phyloP scores from a whole-genome alignment of 2,113 vertebrate species.

The Chrysochloris asiatica region DNA sequence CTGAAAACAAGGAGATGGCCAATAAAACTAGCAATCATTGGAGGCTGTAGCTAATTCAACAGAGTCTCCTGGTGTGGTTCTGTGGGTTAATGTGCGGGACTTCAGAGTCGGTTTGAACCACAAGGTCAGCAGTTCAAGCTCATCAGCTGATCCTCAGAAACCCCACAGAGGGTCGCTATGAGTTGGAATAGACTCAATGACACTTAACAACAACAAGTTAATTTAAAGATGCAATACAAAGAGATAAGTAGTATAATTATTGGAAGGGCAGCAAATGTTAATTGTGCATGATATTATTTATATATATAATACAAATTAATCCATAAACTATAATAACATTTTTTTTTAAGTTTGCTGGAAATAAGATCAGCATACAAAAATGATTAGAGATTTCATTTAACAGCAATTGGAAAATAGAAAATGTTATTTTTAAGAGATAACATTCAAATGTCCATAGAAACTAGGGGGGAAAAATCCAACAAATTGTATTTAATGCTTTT shows the following conservation, averaged over 20 bases:
- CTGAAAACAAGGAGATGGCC: constrained; percentile 7
- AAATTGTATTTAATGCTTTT: constrained; percentile 38
- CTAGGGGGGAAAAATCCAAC: neutral
- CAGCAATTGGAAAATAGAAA: constrained; percentile 45
- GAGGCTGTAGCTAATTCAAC: neutral
- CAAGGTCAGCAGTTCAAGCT: too few relatives aligned
- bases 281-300: constrained; percentile 50
- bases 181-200: too few relatives aligned
- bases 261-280: neutral
- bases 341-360: neutral
- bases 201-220: too few relatives aligned
- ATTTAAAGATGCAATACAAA: constrained; percentile 44
- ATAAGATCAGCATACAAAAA: constrained; percentile 10
- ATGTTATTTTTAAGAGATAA: neutral
- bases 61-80: too few relatives aligned
- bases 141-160: too few relatives aligned
- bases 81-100: too few relatives aligned
- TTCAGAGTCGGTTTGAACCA: too few relatives aligned
- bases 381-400: constrained; percentile 35
- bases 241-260: constrained; percentile 28
- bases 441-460: constrained; percentile 5
- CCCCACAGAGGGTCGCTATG: too few relatives aligned
- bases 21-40: neutral
- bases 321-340: neutral
- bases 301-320: constrained; percentile 10